Conservation (phyloP, 2,888 invertebrate species). For the Cheilosia soror region DNA sequence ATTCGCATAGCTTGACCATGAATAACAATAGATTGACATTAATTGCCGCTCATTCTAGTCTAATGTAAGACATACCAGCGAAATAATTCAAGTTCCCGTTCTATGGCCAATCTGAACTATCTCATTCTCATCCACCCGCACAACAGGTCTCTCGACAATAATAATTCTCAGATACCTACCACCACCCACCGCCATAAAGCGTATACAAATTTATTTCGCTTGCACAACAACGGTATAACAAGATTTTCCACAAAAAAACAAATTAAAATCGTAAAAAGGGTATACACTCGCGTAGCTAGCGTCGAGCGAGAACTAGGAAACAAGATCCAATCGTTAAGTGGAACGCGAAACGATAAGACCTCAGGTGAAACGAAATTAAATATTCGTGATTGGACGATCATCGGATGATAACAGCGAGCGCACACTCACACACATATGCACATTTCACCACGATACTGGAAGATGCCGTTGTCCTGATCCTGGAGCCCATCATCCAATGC, state of each 20-base stretch:
- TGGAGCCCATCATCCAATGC: conserved; percentile 51
- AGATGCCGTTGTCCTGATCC: conserved; percentile 35
- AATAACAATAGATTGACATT: conserved; percentile 38
- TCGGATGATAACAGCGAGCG: conserved; percentile 75
- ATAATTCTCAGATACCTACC: conserved; percentile 56
- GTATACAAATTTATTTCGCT: conserved; percentile 71
- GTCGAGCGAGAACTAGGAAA: conserved; percentile 66
- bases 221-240: conserved; percentile 70
- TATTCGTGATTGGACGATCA: conserved; percentile 84
- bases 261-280: conserved; percentile 66
- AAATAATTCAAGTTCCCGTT: conserved; percentile 53
- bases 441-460: not conserved
- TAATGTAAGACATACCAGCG: conserved; percentile 27
- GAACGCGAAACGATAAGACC: conserved; percentile 77
- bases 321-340: conserved; percentile 75
- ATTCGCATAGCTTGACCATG: conserved; percentile 47
- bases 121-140: conserved; percentile 49
- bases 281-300: conserved; percentile 14
- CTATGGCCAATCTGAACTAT: conserved; percentile 25
- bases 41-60: conserved; percentile 39
- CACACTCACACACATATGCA: conserved; percentile 42
- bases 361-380: conserved; percentile 84
- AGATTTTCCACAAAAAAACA: conserved; percentile 70
- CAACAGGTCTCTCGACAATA: conserved; percentile 58
- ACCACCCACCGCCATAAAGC: conserved; percentile 55